phyloP scores from a whole-genome alignment of 2,888 invertebrate genomes.

The Mythimna albipuncta region DNA sequence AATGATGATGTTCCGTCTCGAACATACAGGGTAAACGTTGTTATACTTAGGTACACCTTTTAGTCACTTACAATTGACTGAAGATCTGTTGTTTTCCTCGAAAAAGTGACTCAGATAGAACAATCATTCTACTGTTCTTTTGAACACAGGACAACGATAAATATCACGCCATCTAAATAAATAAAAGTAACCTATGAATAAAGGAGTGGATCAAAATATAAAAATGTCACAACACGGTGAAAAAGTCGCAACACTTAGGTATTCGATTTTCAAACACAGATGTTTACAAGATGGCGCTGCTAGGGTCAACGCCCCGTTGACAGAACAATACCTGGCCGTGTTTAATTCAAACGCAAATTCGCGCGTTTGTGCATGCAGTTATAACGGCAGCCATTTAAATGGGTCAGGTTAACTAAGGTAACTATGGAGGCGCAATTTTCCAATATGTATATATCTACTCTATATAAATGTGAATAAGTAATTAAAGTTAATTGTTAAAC shows the following conservation, averaged over 20 bases:
- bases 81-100: not conserved
- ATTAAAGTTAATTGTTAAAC: too few relatives aligned
- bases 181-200: too few relatives aligned
- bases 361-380: conserved; percentile 52
- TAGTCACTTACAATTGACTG: not conserved
- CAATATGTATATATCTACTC: not conserved
- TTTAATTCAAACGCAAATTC: conserved; percentile 67
- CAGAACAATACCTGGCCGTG: conserved; percentile 67
- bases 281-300: conserved; percentile 62
- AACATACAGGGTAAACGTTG: too few relatives aligned
- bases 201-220: not conserved
- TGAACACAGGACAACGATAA: not conserved
- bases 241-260: conserved; percentile 14
- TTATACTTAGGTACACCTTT: not conserved
- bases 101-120: conserved; percentile 9
- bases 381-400: conserved; percentile 52
- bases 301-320: conserved; percentile 63
- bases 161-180: too few relatives aligned
- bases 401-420: conserved; percentile 43
- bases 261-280: conserved; percentile 60
- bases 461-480: too few relatives aligned
- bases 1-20: too few relatives aligned
- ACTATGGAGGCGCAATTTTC: conserved; percentile 10
- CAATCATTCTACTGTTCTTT: not conserved
- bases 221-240: conserved; percentile 2